Evolutionary conservation across 1,140 invertebrate genomes (phyloP).

Genomic region (Leucophenga varia): DNA sequence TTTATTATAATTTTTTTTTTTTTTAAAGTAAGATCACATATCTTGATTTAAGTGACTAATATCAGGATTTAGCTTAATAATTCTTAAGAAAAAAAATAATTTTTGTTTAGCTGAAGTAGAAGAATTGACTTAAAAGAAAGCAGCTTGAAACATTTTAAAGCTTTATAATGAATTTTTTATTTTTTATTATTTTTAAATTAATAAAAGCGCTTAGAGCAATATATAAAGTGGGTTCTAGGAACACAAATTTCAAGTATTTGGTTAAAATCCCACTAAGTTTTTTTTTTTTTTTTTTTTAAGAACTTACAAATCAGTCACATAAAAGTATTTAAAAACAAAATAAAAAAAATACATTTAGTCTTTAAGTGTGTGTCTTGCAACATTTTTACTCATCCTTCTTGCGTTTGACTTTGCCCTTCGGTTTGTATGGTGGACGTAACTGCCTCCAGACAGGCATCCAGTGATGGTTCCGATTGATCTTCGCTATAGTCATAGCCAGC

Average conservation of each 20-base stretch:
- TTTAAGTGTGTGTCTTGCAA: no score
- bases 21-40: slow-evolving; percentile 47
- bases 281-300: slow-evolving; percentile 3
- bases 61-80: background rate
- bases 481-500: slow-evolving; percentile 65
- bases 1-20: no score
- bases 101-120: background rate
- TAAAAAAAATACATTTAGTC: no score
- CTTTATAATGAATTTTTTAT: slow-evolving; percentile 6
- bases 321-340: slow-evolving; percentile 17
- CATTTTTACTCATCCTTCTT: slow-evolving; percentile 73
- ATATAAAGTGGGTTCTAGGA: no score
- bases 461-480: slow-evolving; percentile 59
- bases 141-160: slow-evolving; percentile 32
- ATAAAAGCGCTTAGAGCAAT: slow-evolving; percentile 23
- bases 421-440: slow-evolving; percentile 88
- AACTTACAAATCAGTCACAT: slow-evolving; percentile 26
- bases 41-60: slow-evolving; percentile 15
- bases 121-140: slow-evolving; percentile 9
- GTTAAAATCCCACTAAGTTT: background rate
- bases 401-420: slow-evolving; percentile 84
- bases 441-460: slow-evolving; percentile 78
- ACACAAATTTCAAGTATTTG: no score
- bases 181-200: slow-evolving; percentile 1
- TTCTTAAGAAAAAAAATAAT: background rate